phyloP scores from a whole-genome alignment of 30 jellyfish, hydroid and myxozoan genomes.

The Aurelia sp. region DNA sequence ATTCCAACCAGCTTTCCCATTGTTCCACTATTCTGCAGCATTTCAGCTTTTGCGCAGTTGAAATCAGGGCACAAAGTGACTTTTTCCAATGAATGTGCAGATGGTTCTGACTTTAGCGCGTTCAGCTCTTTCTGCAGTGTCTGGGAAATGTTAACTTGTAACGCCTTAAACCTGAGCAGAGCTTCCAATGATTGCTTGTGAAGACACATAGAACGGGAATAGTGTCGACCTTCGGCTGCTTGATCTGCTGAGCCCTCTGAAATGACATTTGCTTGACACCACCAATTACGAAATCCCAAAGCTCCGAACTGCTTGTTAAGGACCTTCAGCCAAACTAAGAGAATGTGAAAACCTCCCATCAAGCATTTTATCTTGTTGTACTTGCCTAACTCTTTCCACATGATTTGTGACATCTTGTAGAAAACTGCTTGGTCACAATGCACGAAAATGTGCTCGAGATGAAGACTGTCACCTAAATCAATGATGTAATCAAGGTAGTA shows the following conservation, averaged over 20 bases:
- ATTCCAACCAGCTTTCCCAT: slow-evolving; percentile 46
- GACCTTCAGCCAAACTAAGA: slow-evolving; percentile 60
- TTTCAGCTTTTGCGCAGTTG: slow-evolving; percentile 35
- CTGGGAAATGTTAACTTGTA: slow-evolving; percentile 22
- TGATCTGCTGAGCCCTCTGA: slow-evolving; percentile 72
- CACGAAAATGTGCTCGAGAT: slow-evolving; percentile 54
- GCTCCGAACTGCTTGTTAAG: slow-evolving; percentile 41
- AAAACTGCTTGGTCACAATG: slow-evolving; percentile 60
- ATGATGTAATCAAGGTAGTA: slow-evolving; percentile 66
- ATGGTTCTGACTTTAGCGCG: slow-evolving; percentile 36
- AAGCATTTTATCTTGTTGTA: slow-evolving; percentile 50
- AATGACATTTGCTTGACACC: slow-evolving; percentile 47
- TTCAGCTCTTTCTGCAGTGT: slow-evolving; percentile 58
- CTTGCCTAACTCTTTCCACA: slow-evolving; percentile 36
- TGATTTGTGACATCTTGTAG: slow-evolving; percentile 15
- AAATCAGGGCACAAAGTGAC: slow-evolving; percentile 50
- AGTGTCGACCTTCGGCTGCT: slow-evolving; percentile 71
- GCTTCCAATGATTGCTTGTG: slow-evolving; percentile 61
- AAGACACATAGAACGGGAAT: slow-evolving; percentile 57
- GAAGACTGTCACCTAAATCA: slow-evolving; percentile 65
- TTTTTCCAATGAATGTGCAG: slow-evolving; percentile 52
- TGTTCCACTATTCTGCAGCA: slow-evolving; percentile 65
- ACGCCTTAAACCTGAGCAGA: slow-evolving; percentile 34
- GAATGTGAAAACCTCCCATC: slow-evolving; percentile 60
- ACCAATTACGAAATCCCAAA: slow-evolving; percentile 49